A percentile compares a stretch with the other conserved stretches of the same genome.
phyloP scores from a whole-genome alignment of 35 echinoderm and acorn worm genomes.

The Ptychodera flava region DNA sequence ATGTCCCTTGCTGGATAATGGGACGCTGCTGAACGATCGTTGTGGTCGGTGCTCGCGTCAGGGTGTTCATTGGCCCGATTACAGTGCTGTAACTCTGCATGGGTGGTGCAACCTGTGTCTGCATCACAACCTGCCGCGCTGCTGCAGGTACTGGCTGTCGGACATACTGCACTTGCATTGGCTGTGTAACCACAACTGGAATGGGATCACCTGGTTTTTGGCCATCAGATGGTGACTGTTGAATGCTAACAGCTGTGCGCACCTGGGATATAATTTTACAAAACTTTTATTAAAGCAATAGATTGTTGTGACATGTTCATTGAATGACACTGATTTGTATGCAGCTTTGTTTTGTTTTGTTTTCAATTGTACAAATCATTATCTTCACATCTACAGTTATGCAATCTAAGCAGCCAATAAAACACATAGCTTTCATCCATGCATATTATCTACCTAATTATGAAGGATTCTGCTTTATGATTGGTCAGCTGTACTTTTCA shows the following conservation, averaged over 20 bases:
- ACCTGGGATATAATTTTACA: too few relatives aligned
- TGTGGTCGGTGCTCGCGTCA: neutral
- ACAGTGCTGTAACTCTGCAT: neutral
- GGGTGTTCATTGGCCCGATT: neutral
- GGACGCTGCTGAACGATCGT: neutral
- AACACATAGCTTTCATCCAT: too few relatives aligned
- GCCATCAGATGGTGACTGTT: neutral
- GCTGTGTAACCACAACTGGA: neutral
- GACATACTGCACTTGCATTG: neutral
- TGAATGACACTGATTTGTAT: too few relatives aligned
- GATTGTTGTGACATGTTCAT: too few relatives aligned
- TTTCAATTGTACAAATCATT: too few relatives aligned
- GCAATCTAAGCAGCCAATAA: too few relatives aligned
- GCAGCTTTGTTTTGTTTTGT: too few relatives aligned
- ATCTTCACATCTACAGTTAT: too few relatives aligned
- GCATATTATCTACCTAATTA: too few relatives aligned
- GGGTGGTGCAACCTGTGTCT: neutral
- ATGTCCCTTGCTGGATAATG: neutral
- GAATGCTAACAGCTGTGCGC: neutral
- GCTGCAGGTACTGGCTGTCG: neutral
- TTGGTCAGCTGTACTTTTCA: too few relatives aligned
- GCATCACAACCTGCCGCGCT: neutral
- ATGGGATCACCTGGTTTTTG: neutral
- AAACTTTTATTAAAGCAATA: too few relatives aligned
- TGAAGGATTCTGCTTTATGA: too few relatives aligned